Conservation (phyloP, 2,888 invertebrate species). For the Epinotia bilunana region DNA sequence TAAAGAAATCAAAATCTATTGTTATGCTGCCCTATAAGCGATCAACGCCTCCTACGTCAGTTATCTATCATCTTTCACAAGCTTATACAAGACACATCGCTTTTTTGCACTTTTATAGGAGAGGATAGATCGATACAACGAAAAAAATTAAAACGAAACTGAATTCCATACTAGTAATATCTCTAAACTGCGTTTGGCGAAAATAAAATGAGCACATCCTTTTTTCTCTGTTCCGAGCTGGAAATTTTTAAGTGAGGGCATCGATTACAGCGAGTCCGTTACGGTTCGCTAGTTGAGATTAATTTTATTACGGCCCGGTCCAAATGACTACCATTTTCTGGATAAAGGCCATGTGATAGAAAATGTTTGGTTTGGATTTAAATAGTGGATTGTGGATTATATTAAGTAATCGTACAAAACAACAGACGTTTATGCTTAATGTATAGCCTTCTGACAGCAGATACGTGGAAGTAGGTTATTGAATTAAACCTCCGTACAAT, state of each 20-base stretch:
- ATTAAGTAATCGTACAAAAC: not conserved
- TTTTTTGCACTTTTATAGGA: too few relatives aligned
- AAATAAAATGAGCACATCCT: constrained; percentile 13
- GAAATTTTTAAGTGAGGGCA: constrained; percentile 22
- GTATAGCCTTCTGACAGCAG: too few relatives aligned
- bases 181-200: not conserved
- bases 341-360: constrained; percentile 2
- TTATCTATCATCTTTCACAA: too few relatives aligned
- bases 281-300: constrained; percentile 26
- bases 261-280: constrained; percentile 20
- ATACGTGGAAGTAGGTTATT: too few relatives aligned
- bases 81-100: too few relatives aligned
- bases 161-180: not conserved
- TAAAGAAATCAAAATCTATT: too few relatives aligned
- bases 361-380: constrained; percentile 3
- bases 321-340: constrained; percentile 18
- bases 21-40: too few relatives aligned
- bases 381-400: not conserved
- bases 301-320: constrained; percentile 34
- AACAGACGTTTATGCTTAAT: too few relatives aligned
- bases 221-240: constrained; percentile 15
- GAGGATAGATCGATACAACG: not conserved
- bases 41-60: too few relatives aligned
- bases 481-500: too few relatives aligned
- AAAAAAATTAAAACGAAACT: not conserved